Evolutionary conservation across 1,140 invertebrate species (phyloP).

Genomic region (Subanguina moxae): DNA sequence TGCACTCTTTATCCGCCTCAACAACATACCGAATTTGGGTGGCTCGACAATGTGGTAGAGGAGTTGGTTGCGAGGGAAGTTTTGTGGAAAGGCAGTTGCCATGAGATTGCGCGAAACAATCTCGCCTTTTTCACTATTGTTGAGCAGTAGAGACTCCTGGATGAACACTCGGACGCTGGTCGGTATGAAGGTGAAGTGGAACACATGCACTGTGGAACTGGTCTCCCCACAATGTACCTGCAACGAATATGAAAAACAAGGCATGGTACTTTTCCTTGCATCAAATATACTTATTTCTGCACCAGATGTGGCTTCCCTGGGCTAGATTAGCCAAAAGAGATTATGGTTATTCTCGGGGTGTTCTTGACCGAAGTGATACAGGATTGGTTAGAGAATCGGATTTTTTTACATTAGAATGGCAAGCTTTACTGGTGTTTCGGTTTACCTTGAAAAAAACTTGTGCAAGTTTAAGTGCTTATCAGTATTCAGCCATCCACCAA

Average conservation of each 20-base stretch:
- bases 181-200: conserved; percentile 53
- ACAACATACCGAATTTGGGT: conserved; percentile 56
- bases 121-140: conserved; percentile 47
- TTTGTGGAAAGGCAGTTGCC: conserved; percentile 54
- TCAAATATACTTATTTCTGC: too few relatives aligned
- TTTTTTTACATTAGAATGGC: conserved; percentile 9
- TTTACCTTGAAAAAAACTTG: too few relatives aligned
- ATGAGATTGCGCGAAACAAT: conserved; percentile 45
- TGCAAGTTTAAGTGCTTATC: too few relatives aligned
- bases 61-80: conserved; percentile 42
- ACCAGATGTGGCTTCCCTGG: too few relatives aligned
- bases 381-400: conserved; percentile 10
- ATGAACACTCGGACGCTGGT: conserved; percentile 55
- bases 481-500: too few relatives aligned
- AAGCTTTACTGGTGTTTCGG: too few relatives aligned
- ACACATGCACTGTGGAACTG: conserved; percentile 43
- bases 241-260: too few relatives aligned
- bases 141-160: conserved; percentile 49
- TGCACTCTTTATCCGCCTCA: conserved; percentile 31
- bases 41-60: conserved; percentile 56
- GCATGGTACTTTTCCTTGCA: too few relatives aligned
- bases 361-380: too few relatives aligned
- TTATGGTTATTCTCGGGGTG: too few relatives aligned
- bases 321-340: too few relatives aligned
- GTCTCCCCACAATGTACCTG: conserved; percentile 44